A percentile compares a stretch with the other conserved stretches of the same genome.
Evolutionary conservation across 2,797 vertebrate species (phyloP).

Genomic region (Typhlichthys subterraneus): DNA sequence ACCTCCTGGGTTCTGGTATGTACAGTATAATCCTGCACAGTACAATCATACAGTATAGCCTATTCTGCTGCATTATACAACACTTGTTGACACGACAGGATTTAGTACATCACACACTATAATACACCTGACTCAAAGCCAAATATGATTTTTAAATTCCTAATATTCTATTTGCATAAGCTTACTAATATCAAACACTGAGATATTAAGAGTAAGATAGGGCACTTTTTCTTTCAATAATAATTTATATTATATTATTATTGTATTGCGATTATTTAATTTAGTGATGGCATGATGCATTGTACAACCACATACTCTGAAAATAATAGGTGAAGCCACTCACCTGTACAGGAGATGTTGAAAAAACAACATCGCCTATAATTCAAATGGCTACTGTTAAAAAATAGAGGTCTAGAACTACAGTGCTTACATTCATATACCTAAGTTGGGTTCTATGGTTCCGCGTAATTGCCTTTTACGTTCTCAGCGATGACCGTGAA

Average conservation of each 20-base stretch:
- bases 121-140: no score
- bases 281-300: no score
- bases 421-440: no score
- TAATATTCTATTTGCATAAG: no score
- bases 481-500: not conserved
- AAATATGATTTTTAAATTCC: no score
- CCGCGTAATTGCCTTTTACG: not conserved
- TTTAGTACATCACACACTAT: not conserved
- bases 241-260: no score
- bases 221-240: no score
- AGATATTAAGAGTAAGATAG: no score
- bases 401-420: not conserved
- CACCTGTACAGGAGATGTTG: constrained; percentile 32
- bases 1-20: not conserved
- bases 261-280: no score
- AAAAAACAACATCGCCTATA: not conserved
- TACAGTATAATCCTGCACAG: not conserved
- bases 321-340: constrained; percentile 14
- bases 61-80: constrained; percentile 1
- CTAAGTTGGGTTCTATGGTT: no score
- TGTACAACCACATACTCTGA: no score
- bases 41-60: not conserved
- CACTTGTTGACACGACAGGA: not conserved
- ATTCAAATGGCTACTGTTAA: not conserved
- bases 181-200: no score